Evolutionary conservation across 2,797 vertebrate species (phyloP).

Genomic region (Premnoplex brunnescens): DNA sequence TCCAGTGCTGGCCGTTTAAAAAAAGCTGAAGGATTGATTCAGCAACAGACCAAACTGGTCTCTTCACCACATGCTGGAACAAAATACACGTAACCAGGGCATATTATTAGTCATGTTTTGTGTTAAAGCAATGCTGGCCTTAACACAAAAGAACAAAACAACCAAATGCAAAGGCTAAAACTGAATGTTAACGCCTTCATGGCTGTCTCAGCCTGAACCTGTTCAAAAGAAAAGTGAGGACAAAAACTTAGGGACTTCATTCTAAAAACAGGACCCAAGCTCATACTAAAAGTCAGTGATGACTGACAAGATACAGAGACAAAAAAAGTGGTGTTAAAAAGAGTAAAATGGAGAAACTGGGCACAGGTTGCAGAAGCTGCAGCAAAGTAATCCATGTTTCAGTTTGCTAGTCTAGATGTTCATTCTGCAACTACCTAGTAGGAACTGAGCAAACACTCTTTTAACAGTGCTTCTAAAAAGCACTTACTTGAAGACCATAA

Average conservation of each 20-base stretch:
- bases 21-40: conserved; percentile 9
- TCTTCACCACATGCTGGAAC: background rate
- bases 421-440: background rate
- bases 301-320: background rate
- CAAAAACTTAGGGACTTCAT: background rate
- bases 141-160: conserved; percentile 27
- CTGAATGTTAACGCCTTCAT: background rate
- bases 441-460: background rate
- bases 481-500: background rate
- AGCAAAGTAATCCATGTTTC: background rate
- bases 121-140: background rate
- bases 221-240: background rate
- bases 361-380: background rate
- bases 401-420: background rate
- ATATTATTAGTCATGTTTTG: conserved; percentile 36
- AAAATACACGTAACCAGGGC: conserved; percentile 1
- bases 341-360: background rate
- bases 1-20: background rate
- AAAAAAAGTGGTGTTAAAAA: background rate
- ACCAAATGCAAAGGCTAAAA: conserved; percentile 36
- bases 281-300: background rate
- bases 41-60: conserved; percentile 64
- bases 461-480: background rate
- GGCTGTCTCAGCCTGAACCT: background rate
- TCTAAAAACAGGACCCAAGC: background rate